These are phyloP conservation scores for Passerina amoena DNA, from an alignment of 2,113 vertebrate species.

Conservation along the genomic window DNA sequence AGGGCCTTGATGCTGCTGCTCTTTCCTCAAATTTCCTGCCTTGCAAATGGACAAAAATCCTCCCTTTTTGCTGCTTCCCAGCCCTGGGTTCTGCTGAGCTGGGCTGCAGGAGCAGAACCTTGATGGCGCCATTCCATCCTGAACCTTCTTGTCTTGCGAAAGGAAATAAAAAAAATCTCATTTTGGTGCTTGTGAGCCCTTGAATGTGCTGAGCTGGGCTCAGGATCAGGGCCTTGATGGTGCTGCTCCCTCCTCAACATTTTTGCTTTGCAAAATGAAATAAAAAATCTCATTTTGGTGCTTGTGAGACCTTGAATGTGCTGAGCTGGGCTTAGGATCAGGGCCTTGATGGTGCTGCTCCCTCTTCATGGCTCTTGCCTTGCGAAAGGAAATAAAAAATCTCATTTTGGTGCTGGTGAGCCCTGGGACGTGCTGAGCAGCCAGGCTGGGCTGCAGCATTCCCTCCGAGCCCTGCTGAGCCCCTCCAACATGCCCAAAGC, in stretches of 20 bases:
- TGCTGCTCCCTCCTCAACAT: rapidly evolving
- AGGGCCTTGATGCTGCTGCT: no score
- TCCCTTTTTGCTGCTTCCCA: no score
- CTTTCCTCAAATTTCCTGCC: no score
- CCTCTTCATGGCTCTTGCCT: rapidly evolving
- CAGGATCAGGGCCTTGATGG: not conserved
- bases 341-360: not conserved
- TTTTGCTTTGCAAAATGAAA: rapidly evolving
- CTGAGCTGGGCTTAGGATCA: not conserved
- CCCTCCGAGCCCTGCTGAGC: not conserved
- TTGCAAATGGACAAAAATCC: no score
- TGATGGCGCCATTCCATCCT: no score
- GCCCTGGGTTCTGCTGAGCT: no score
- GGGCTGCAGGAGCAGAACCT: no score
- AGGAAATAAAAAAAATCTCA: not conserved
- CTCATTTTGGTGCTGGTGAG: not conserved
- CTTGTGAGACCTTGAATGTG: rapidly evolving
- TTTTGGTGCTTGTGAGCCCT: rapidly evolving
- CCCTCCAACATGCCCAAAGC: not conserved
- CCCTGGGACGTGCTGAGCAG: not conserved
- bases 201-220: not conserved
- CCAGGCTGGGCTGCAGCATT: not conserved
- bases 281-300: not conserved
- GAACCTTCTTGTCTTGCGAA: rapidly evolving
- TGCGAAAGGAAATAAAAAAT: not conserved